Evolutionary conservation across 2,113 vertebrate species (phyloP).

Genomic region (Brachyhypopomus gauderio): DNA sequence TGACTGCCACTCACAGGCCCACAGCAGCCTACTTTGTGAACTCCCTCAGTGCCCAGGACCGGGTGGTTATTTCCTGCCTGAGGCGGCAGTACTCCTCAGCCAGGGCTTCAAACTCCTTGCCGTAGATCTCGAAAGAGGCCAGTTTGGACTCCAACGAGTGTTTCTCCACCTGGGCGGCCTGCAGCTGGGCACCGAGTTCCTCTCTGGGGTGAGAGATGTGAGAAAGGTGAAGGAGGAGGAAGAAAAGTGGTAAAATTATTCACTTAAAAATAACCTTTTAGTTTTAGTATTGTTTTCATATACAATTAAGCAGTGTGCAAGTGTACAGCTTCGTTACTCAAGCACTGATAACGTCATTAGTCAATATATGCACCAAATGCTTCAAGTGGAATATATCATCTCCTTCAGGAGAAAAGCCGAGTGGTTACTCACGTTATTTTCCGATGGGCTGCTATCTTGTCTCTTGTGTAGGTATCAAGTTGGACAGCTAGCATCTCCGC

Average conservation of each 20-base stretch:
- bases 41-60: slow-evolving; percentile 75
- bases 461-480: slow-evolving; percentile 79
- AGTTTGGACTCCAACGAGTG: slow-evolving; percentile 66
- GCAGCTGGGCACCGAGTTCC: slow-evolving; percentile 66
- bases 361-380: not conserved
- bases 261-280: not conserved
- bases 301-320: too few relatives aligned
- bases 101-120: slow-evolving; percentile 72
- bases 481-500: slow-evolving; percentile 81
- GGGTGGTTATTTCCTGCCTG: slow-evolving; percentile 69
- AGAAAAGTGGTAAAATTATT: not conserved
- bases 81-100: slow-evolving; percentile 73
- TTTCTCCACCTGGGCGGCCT: slow-evolving; percentile 62
- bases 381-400: not conserved
- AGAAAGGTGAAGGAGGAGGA: not conserved
- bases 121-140: slow-evolving; percentile 75
- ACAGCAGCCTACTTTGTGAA: slow-evolving; percentile 58
- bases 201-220: slow-evolving; percentile 56
- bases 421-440: slow-evolving; percentile 76
- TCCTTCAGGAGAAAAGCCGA: not conserved
- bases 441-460: slow-evolving; percentile 79
- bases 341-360: not conserved
- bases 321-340: too few relatives aligned
- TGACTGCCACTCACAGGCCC: not conserved
- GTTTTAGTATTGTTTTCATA: not conserved